Evolutionary conservation across 23 tunicate species (phyloP).

Genomic region (Diplosoma virens): DNA sequence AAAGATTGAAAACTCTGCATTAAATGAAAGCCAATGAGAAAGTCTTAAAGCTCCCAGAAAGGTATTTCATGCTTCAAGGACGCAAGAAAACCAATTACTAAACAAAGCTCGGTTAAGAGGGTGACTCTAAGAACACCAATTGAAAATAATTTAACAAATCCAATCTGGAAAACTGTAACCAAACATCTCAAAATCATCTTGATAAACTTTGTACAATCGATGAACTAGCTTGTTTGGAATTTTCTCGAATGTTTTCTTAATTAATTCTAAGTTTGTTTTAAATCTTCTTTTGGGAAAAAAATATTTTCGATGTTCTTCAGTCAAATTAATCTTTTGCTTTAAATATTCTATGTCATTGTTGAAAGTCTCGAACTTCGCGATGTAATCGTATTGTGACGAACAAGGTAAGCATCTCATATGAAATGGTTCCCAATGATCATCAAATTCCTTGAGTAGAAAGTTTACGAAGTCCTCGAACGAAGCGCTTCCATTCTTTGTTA

Average conservation of each 20-base stretch:
- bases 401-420: neutral
- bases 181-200: constrained; percentile 21
- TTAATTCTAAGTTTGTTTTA: neutral
- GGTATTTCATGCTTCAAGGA: too few relatives aligned
- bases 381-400: neutral
- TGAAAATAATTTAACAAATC: too few relatives aligned
- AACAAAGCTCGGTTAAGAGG: too few relatives aligned
- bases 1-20: too few relatives aligned
- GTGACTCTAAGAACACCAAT: too few relatives aligned
- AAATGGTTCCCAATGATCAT: constrained; percentile 4
- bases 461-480: constrained; percentile 30
- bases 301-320: neutral
- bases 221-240: neutral
- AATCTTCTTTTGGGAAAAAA: constrained; percentile 9
- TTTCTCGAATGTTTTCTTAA: neutral
- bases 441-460: neutral
- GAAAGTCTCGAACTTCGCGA: constrained; percentile 24
- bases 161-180: too few relatives aligned
- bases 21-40: too few relatives aligned
- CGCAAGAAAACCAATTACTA: too few relatives aligned
- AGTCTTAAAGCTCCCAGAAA: too few relatives aligned
- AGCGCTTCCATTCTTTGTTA: neutral
- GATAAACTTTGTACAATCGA: neutral
- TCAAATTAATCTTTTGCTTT: too few relatives aligned
- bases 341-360: constrained; percentile 4